These are phyloP conservation scores for Hydra vulgaris DNA, from an alignment of 30 jellyfish, hydroid and myxozoan species.

Conservation along the genomic window DNA sequence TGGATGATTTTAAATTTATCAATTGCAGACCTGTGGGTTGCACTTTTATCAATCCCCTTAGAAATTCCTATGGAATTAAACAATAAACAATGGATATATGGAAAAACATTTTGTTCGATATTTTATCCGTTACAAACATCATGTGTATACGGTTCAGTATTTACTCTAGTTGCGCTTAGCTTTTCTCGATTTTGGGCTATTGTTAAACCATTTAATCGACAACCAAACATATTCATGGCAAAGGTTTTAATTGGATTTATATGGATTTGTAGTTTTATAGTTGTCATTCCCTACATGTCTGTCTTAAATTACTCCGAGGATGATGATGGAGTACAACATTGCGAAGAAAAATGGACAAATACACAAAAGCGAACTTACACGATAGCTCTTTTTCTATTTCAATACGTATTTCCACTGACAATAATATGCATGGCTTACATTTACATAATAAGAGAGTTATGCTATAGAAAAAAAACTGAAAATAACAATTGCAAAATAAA, in stretches of 20 bases:
- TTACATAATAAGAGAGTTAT: slow-evolving; percentile 50
- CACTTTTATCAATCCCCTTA: slow-evolving; percentile 73
- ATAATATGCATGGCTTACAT: slow-evolving; percentile 62
- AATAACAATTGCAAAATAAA: slow-evolving; percentile 35
- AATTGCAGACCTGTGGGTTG: slow-evolving; percentile 75
- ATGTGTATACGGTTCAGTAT: slow-evolving; percentile 82
- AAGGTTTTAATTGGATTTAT: slow-evolving; percentile 54
- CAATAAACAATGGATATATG: slow-evolving; percentile 61
- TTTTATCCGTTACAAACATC: slow-evolving; percentile 85
- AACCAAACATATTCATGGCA: slow-evolving; percentile 66
- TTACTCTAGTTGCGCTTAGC: slow-evolving; percentile 83
- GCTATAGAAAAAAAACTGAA: slow-evolving; percentile 28
- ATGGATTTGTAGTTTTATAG: slow-evolving; percentile 71
- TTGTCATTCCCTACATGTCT: slow-evolving; percentile 73
- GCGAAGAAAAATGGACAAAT: slow-evolving; percentile 26
- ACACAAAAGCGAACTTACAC: slow-evolving; percentile 66
- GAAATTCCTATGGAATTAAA: slow-evolving; percentile 72
- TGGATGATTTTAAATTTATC: slow-evolving; percentile 87
- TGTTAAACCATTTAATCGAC: slow-evolving; percentile 71
- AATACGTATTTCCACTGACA: slow-evolving; percentile 67
- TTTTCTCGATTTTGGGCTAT: slow-evolving; percentile 95
- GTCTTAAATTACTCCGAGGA: slow-evolving; percentile 23
- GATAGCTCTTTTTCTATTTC: slow-evolving; percentile 68
- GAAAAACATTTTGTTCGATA: slow-evolving; percentile 58
- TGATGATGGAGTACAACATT: not conserved